Base-by-base conservation (phyloP, 2,888 invertebrate genomes). In the Toxonevra muliebris region DNA sequence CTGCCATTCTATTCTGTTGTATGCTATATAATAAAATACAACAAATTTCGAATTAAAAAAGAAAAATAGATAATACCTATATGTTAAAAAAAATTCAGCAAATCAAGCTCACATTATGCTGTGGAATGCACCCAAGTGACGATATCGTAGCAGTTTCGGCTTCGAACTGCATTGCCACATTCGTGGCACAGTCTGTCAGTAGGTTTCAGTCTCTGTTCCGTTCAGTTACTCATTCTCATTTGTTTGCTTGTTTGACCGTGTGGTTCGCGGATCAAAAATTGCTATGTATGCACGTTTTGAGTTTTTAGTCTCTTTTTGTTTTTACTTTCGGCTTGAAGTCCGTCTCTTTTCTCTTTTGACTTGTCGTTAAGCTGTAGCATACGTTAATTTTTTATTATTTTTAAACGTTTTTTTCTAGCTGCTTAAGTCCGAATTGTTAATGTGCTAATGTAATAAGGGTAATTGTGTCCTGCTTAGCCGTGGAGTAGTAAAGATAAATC, bases 71-170 rank as follows among this genome's bases (percentile, higher is more conserved):
- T 30, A 30, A 30, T 30, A n/a, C n/a, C n/a, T n/a, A 30, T 30
- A 30, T 30, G 30, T 30, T 15, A 48, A 13, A 48, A 72, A 80
- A 78, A 79, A 81, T 80, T 78, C 80, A 81, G 80, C 81, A 81
- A 82, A 81, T 80, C 81, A 81, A 82, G 82, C 81, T 79, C 79
- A 80, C 77, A 82, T 82, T 80, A 79, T 80, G 79, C 78, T 78
- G 72, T 78, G 82, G 81, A 81, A 81, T 81, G 82, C 79, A 79
- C 82, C 82, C 81, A 80, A 80, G 80, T 80, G 80, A 80, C 81
- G 80, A 80, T 80, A 79, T 79, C 78, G 80, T 81, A 77, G 82
- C 81, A 80, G 77, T 76, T 78, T 76, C 57, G 60, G 61, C 70
- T 53, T 20, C 20, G 53, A 53, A 20, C 20, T 15, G 53, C 10